Conservation (phyloP, 2,113 vertebrate genomes). For the Nerophis ophidion region DNA sequence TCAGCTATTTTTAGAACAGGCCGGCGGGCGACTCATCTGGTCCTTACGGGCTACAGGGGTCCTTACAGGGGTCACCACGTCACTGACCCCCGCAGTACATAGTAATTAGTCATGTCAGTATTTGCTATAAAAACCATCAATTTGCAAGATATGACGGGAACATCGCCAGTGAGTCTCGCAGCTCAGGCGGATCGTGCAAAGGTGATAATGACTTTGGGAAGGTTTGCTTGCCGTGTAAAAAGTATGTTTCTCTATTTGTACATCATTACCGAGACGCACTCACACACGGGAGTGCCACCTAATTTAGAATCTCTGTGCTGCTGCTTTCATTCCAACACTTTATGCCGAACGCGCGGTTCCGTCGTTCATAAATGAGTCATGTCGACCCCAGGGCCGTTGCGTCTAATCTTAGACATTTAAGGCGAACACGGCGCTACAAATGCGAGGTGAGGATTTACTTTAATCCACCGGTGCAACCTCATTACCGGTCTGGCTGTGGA, state of each 20-base stretch:
- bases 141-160: no score
- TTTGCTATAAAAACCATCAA: no score
- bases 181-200: neutral
- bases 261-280: conserved; percentile 11
- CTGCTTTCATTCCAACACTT: conserved; percentile 52
- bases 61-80: no score
- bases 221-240: conserved; percentile 38
- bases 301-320: conserved; percentile 43
- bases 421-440: conserved; percentile 45
- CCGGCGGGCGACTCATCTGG: no score
- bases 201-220: conserved; percentile 7
- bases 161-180: no score
- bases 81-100: no score
- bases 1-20: no score
- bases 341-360: conserved; percentile 57
- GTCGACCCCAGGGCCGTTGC: conserved; percentile 46
- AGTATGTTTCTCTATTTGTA: conserved; percentile 33
- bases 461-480: conserved; percentile 41
- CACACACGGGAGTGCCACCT: conserved; percentile 14
- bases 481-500: conserved; percentile 7
- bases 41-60: no score
- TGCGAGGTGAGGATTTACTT: conserved; percentile 32
- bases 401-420: conserved; percentile 58
- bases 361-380: conserved; percentile 65
- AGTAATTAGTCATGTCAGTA: no score